Conservation (phyloP, 1,140 invertebrate species). For the Drosophila varians region DNA sequence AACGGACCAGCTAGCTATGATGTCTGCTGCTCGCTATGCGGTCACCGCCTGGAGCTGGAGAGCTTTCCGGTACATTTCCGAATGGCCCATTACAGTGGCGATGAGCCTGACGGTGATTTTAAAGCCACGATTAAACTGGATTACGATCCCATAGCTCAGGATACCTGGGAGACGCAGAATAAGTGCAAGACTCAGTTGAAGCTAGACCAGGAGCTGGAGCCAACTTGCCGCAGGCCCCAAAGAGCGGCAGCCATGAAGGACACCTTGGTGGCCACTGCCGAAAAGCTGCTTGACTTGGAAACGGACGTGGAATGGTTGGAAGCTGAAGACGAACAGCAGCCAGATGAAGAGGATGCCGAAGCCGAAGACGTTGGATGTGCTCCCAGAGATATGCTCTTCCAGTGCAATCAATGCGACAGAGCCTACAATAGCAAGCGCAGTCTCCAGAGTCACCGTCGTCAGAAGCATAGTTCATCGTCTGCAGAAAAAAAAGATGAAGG, state of each 20-base stretch:
- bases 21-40: constrained; percentile 64
- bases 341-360: neutral
- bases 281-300: constrained; percentile 25
- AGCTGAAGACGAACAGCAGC: constrained; percentile 3
- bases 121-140: constrained; percentile 15
- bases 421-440: constrained; percentile 69
- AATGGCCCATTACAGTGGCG: constrained; percentile 30
- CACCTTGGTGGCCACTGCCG: constrained; percentile 13
- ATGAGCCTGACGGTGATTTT: neutral
- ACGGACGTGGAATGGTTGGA: constrained; percentile 14
- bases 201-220: constrained; percentile 4
- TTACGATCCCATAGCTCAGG: constrained; percentile 59
- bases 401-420: constrained; percentile 65
- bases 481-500: neutral
- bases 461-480: constrained; percentile 38
- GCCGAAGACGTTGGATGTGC: constrained; percentile 16
- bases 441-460: constrained; percentile 59
- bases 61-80: constrained; percentile 64
- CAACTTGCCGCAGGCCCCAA: neutral
- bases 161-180: constrained; percentile 4
- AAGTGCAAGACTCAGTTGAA: neutral
- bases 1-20: constrained; percentile 53
- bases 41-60: constrained; percentile 39
- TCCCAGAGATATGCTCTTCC: constrained; percentile 66
- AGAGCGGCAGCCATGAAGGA: constrained; percentile 28